Conservation (phyloP, 2,888 invertebrate species). For the Andrena chrysosceles region DNA sequence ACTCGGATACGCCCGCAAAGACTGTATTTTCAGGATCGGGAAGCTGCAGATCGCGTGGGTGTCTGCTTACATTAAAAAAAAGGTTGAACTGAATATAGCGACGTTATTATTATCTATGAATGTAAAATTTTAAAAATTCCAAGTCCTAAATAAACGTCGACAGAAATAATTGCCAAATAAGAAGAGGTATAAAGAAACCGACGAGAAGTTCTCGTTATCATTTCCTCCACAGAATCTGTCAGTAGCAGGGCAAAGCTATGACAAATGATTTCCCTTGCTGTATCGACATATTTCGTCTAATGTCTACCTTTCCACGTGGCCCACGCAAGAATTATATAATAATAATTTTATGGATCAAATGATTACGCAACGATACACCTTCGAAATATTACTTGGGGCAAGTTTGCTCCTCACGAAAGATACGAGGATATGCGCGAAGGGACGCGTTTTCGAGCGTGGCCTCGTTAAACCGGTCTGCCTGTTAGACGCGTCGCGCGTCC, state of each 20-base stretch:
- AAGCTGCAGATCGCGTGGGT: not conserved
- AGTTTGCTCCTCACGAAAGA: not conserved
- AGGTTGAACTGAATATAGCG: too few relatives aligned
- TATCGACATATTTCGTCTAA: too few relatives aligned
- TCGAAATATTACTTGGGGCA: conserved; percentile 10
- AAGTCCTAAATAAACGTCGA: too few relatives aligned
- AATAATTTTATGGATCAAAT: not conserved
- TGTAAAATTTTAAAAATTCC: too few relatives aligned
- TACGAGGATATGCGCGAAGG: conserved; percentile 33
- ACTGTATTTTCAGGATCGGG: not conserved
- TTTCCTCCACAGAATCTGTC: too few relatives aligned
- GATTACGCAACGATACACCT: not conserved
- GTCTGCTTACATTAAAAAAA: not conserved
- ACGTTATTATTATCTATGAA: not conserved
- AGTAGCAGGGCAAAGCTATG: too few relatives aligned
- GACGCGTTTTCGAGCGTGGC: conserved; percentile 43
- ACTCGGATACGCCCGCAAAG: not conserved
- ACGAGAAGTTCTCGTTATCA: too few relatives aligned
- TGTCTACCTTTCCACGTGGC: too few relatives aligned
- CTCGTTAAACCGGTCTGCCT: conserved; percentile 59
- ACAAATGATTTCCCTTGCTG: too few relatives aligned
- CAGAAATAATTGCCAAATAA: too few relatives aligned
- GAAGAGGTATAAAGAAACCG: too few relatives aligned
- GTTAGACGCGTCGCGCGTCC: conserved; percentile 34
- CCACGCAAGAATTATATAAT: too few relatives aligned